phyloP scores from a whole-genome alignment of 2,797 vertebrate species.

The Poeciliopsis gracilis region DNA sequence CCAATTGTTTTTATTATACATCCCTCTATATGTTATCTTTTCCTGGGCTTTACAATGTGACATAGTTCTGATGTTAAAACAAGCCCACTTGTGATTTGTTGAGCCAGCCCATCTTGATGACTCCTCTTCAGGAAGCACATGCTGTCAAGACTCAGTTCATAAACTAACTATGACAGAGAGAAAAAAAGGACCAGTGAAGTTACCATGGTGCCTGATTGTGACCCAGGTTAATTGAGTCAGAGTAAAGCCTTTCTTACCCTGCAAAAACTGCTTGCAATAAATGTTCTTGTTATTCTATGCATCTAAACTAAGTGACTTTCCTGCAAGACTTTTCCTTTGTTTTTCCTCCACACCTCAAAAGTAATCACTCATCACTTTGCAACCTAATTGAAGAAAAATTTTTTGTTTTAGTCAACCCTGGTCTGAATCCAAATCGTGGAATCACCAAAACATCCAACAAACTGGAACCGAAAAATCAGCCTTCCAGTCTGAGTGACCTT shows the following conservation, averaged over 20 bases:
- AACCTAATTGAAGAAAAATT: not conserved
- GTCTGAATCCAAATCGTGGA: not conserved
- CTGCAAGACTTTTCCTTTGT: not conserved
- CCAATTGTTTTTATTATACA: not conserved
- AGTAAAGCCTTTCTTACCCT: not conserved
- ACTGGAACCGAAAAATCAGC: not conserved
- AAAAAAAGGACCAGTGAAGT: not conserved
- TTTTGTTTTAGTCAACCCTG: not conserved
- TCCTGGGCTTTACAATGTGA: not conserved
- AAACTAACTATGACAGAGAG: not conserved
- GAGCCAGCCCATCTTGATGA: not conserved
- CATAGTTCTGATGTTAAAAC: not conserved
- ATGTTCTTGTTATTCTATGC: not conserved
- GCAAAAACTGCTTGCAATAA: not conserved
- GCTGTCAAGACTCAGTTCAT: not conserved
- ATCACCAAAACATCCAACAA: not conserved
- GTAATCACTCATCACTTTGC: not conserved
- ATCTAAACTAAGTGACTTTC: not conserved
- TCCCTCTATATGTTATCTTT: not conserved
- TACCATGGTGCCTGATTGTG: not conserved
- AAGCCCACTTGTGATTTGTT: not conserved
- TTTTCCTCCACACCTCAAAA: not conserved
- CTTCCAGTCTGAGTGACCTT: not conserved
- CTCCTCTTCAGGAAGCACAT: not conserved
- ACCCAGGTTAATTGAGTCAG: not conserved